Percentiles rank a stretch among this genome's conserved stretches.
Evolutionary conservation across 2,888 invertebrate genomes (phyloP).

Genomic region (Trachelus iudaicus): DNA sequence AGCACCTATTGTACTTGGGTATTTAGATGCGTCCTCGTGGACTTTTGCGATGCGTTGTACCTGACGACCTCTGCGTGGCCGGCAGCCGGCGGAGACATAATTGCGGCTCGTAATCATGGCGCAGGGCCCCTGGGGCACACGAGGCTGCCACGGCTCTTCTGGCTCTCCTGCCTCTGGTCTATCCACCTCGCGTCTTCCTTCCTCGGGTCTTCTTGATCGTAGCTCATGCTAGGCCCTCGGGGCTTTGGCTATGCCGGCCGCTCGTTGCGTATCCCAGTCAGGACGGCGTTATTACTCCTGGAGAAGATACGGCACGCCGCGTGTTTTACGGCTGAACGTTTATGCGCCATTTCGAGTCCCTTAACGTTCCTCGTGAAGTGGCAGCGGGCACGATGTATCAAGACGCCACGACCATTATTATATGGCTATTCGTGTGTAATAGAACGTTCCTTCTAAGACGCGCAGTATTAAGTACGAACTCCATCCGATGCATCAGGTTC

Average conservation of each 20-base stretch:
- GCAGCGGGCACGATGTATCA: constrained; percentile 19
- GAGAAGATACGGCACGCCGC: constrained; percentile 46
- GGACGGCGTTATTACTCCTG: constrained; percentile 42
- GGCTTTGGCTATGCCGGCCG: constrained; percentile 10
- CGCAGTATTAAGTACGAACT: neutral
- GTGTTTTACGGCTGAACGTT: constrained; percentile 55
- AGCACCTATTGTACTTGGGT: neutral
- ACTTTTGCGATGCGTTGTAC: constrained; percentile 45
- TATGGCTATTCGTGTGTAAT: neutral
- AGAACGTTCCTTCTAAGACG: neutral
- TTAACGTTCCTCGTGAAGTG: constrained; percentile 29
- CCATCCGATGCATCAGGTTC: neutral
- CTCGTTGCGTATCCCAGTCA: constrained; percentile 36
- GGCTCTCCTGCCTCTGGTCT: constrained; percentile 24
- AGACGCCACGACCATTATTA: constrained; percentile 42
- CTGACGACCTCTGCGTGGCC: constrained; percentile 53
- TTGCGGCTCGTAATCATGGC: constrained; percentile 59
- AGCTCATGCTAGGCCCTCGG: neutral
- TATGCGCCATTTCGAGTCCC: constrained; percentile 58
- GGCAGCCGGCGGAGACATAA: constrained; percentile 57
- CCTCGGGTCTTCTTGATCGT: neutral
- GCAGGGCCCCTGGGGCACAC: constrained; percentile 32
- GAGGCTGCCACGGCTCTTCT: constrained; percentile 26
- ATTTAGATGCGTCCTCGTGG: constrained; percentile 9
- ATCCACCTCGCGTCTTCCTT: constrained; percentile 14